These are phyloP conservation scores for human DNA, from an alignment of 2,113 vertebrate species.

Conservation along the genomic window GRCh38 chr11:130529001-130529500, in stretches of 20 bases:
- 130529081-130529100: neutral
- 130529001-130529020: neutral
- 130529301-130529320: neutral
- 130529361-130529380: conserved; percentile 18
- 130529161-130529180: neutral
- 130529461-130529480: neutral
- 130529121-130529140: neutral
- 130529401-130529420: neutral
- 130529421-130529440: neutral
- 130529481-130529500: neutral
- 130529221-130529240: neutral
- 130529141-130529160: neutral
- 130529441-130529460: neutral
- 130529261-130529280: neutral
- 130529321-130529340: neutral
- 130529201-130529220: neutral
- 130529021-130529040: neutral
- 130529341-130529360: neutral
- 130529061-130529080: neutral
- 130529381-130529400: conserved; percentile 10
- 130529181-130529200: neutral
- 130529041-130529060: neutral
- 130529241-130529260: neutral
- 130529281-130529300: too few species aligned
- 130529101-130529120: neutral